Conservation (phyloP, 1,140 invertebrate genomes). For the Drosophila rufa region DNA sequence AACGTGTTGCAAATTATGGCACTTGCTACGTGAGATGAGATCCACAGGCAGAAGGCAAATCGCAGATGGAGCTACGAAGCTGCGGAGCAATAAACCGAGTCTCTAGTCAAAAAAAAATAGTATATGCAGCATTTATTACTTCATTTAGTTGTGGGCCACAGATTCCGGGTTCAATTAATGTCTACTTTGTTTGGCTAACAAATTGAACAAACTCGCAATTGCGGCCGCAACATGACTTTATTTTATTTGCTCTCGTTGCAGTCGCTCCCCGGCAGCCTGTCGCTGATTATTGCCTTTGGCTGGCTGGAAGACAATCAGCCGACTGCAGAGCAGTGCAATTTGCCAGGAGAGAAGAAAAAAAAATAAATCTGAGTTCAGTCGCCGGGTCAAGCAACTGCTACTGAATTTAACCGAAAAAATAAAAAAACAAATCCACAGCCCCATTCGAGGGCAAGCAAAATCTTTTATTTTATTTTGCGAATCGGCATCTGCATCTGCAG, state of each 20-base stretch:
- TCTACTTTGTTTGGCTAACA: constrained; percentile 76
- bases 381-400: constrained; percentile 80
- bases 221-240: constrained; percentile 74
- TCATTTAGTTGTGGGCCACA: constrained; percentile 52
- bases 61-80: constrained; percentile 8
- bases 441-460: constrained; percentile 37
- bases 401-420: constrained; percentile 68
- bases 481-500: constrained; percentile 58
- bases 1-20: constrained; percentile 81
- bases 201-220: constrained; percentile 71
- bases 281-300: constrained; percentile 64
- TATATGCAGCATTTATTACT: constrained; percentile 38
- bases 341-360: constrained; percentile 50
- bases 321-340: constrained; percentile 66
- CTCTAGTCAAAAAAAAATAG: background rate
- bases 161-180: constrained; percentile 78
- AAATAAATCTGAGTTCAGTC: constrained; percentile 77
- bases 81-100: constrained; percentile 16
- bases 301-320: constrained; percentile 73
- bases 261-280: constrained; percentile 22
- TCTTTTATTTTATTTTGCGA: constrained; percentile 39
- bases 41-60: constrained; percentile 20
- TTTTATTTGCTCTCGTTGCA: constrained; percentile 55
- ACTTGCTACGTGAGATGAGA: constrained; percentile 65
- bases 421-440: background rate